phyloP scores from a whole-genome alignment of 1,140 invertebrate species.

The Drosophila pandora region DNA sequence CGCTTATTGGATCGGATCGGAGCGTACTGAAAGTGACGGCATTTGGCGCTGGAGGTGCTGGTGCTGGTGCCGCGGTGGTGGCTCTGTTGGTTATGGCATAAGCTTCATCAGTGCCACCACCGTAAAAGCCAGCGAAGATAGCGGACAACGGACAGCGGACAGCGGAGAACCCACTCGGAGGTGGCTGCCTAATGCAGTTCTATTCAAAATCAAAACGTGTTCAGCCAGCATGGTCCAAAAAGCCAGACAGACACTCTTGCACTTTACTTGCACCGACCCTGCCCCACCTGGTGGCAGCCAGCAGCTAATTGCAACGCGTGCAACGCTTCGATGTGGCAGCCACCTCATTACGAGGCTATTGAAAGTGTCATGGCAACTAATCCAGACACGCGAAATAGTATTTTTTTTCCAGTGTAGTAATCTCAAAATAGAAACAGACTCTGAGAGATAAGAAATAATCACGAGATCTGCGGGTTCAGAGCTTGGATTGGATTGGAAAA shows the following conservation, averaged over 20 bases:
- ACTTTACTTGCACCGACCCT: neutral
- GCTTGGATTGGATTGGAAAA: no score
- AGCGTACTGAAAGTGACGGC: slow-evolving; percentile 72
- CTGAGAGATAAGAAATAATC: neutral
- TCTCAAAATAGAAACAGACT: neutral
- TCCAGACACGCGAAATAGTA: neutral
- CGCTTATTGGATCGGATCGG: slow-evolving; percentile 35
- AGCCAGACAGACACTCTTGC: neutral
- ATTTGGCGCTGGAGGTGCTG: slow-evolving; percentile 12
- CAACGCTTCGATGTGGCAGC: slow-evolving; percentile 18
- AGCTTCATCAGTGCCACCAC: slow-evolving; percentile 32
- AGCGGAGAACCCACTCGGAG: neutral
- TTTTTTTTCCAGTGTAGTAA: neutral
- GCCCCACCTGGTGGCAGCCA: slow-evolving; percentile 2
- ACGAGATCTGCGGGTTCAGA: neutral
- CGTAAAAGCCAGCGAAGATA: slow-evolving; percentile 2
- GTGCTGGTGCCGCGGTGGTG: slow-evolving; percentile 26
- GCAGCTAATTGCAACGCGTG: slow-evolving; percentile 9
- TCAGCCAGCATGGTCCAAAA: slow-evolving; percentile 27
- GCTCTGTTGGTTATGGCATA: slow-evolving; percentile 71
- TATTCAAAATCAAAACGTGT: slow-evolving; percentile 80
- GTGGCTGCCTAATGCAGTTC: slow-evolving; percentile 64
- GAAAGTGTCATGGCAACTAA: slow-evolving; percentile 1
- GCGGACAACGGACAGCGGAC: neutral
- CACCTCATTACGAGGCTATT: slow-evolving; percentile 57